phyloP scores from a whole-genome alignment of 2,888 invertebrate genomes.

The Fragum sueziense region DNA sequence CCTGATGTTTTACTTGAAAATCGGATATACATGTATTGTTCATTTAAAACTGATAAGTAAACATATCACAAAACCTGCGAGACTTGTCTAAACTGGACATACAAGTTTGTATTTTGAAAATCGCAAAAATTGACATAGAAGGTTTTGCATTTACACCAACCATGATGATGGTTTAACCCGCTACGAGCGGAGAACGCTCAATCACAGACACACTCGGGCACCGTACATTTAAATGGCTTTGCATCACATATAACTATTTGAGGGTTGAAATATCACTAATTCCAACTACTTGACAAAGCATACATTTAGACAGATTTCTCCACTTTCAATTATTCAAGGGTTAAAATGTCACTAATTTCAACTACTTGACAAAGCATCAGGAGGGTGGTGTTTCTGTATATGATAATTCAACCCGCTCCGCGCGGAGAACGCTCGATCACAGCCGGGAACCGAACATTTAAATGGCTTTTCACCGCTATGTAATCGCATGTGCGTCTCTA shows the following conservation, averaged over 20 bases:
- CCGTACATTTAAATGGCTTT: conserved; percentile 48
- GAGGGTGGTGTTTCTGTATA: conserved; percentile 49
- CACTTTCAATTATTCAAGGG: no score
- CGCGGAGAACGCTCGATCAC: conserved; percentile 51
- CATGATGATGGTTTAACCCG: conserved; percentile 52
- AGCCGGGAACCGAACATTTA: conserved; percentile 37
- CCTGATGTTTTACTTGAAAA: no score
- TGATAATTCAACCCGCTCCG: conserved; percentile 54
- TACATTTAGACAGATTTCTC: conserved; percentile 54
- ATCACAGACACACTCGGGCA: conserved; percentile 43
- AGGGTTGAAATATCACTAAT: no score
- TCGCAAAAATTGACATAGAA: no score
- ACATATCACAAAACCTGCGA: no score
- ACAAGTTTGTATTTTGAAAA: no score
- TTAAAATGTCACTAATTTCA: no score
- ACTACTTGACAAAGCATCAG: neutral
- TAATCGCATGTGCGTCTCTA: conserved; percentile 54
- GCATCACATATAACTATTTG: no score
- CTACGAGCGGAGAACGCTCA: conserved; percentile 52
- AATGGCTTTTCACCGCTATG: conserved; percentile 57
- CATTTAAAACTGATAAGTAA: no score
- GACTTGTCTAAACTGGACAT: no score
- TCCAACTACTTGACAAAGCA: neutral
- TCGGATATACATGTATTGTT: no score
- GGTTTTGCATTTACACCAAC: no score